These are phyloP conservation scores for Dipodomys merriami DNA, from an alignment of 2,113 vertebrate genomes.

Conservation along the genomic window DNA sequence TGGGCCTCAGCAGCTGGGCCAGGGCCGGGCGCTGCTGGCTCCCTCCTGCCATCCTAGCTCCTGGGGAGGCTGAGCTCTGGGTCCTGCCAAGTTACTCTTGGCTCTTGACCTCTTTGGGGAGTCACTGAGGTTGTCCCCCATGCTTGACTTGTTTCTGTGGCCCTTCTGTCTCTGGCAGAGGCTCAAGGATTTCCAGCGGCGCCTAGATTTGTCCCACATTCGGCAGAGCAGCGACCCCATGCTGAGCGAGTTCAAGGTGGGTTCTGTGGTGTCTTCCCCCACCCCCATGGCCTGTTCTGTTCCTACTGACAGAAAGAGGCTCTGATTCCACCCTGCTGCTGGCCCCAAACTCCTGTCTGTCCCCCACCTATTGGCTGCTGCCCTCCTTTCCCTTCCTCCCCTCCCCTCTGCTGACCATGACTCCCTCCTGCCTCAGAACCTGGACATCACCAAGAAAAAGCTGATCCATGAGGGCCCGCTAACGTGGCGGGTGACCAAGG, in stretches of 20 bases:
- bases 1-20: too few relatives aligned
- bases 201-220: constrained; percentile 92
- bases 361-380: not conserved
- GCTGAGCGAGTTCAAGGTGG: constrained; percentile 89
- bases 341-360: not conserved
- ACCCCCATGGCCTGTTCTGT: rapidly evolving
- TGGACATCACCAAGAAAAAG: constrained; percentile 89
- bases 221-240: constrained; percentile 90
- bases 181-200: constrained; percentile 94
- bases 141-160: not conserved
- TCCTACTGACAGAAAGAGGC: not conserved
- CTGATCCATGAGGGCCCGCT: constrained; percentile 91
- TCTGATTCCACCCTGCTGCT: not conserved
- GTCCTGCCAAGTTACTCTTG: not conserved
- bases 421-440: constrained; percentile 81
- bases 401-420: rapidly evolving
- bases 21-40: too few relatives aligned
- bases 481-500: constrained; percentile 92
- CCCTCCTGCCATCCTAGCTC: too few relatives aligned
- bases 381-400: not conserved
- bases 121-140: not conserved
- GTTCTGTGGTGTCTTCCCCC: rapidly evolving
- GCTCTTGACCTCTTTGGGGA: not conserved
- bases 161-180: constrained; percentile 81
- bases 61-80: too few relatives aligned